Conservation (phyloP, 2,888 invertebrate genomes). For the Hemaris fuciformis region DNA sequence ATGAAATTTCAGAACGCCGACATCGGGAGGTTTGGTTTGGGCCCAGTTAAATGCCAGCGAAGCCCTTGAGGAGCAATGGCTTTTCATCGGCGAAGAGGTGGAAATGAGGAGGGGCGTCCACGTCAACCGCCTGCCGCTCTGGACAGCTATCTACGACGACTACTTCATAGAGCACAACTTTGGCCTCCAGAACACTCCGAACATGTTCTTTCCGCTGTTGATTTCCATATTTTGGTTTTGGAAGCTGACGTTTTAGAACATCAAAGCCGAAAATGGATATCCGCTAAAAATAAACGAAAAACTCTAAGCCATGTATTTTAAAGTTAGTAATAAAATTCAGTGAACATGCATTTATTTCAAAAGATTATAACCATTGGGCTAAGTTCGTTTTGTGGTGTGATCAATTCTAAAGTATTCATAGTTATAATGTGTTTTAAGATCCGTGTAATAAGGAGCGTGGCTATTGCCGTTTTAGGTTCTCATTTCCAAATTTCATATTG, state of each 20-base stretch:
- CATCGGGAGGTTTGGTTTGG: conserved; percentile 42
- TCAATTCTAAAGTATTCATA: neutral
- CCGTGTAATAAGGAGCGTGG: too few relatives aligned
- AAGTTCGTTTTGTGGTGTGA: neutral
- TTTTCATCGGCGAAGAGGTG: conserved; percentile 42
- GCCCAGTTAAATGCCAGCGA: conserved; percentile 30
- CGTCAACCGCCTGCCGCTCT: conserved; percentile 46
- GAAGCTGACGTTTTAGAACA: conserved; percentile 1
- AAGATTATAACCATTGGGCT: neutral
- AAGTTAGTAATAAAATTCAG: neutral
- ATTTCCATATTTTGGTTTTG: conserved; percentile 27
- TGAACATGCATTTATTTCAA: neutral
- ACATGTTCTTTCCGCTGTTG: conserved; percentile 25
- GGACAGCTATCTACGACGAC: conserved; percentile 57
- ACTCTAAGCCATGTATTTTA: conserved; percentile 38
- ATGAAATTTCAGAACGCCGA: conserved; percentile 47
- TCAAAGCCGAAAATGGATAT: neutral
- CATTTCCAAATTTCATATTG: too few relatives aligned
- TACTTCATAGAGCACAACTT: conserved; percentile 49
- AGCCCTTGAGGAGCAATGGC: conserved; percentile 45
- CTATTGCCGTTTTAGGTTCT: too few relatives aligned
- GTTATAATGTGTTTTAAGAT: neutral
- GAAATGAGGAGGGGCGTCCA: conserved; percentile 42
- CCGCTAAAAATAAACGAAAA: neutral
- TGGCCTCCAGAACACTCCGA: conserved; percentile 17